Evolutionary conservation across 2,888 invertebrate genomes (phyloP).

Genomic region (Heliconius cydno): DNA sequence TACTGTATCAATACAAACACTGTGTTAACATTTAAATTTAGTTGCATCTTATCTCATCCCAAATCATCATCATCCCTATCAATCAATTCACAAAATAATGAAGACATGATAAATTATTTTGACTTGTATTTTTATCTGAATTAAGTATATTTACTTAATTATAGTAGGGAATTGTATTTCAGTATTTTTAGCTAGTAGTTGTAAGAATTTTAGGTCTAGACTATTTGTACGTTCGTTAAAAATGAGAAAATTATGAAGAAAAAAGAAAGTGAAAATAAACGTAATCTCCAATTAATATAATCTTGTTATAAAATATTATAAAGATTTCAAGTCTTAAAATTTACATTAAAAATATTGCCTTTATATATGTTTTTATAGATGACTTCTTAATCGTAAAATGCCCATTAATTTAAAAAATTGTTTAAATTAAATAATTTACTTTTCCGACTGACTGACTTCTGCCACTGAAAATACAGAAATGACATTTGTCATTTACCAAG

Average conservation of each 20-base stretch:
- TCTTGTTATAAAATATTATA: not conserved
- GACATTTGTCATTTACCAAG: not conserved
- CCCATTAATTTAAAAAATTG: not conserved
- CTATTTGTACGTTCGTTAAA: not conserved
- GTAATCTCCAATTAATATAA: not conserved
- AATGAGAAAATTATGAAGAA: not conserved
- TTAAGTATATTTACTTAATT: too few species aligned
- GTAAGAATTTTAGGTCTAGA: not conserved
- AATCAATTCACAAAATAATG: not conserved
- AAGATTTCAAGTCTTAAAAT: too few species aligned
- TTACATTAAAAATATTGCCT: not conserved
- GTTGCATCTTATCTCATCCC: not conserved
- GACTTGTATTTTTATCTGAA: not conserved
- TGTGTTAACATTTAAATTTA: not conserved
- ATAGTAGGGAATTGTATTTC: too few species aligned
- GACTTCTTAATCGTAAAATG: not conserved
- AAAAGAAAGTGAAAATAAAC: conserved; percentile 1
- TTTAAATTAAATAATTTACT: not conserved
- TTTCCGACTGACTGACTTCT: not conserved
- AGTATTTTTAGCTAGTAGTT: not conserved
- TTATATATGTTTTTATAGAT: not conserved
- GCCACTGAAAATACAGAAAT: conserved; percentile 1
- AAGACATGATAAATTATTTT: not conserved
- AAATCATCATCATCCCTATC: not conserved
- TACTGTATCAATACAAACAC: not conserved